phyloP scores from a whole-genome alignment of 2,888 invertebrate species.

The Panzeria rudis region DNA sequence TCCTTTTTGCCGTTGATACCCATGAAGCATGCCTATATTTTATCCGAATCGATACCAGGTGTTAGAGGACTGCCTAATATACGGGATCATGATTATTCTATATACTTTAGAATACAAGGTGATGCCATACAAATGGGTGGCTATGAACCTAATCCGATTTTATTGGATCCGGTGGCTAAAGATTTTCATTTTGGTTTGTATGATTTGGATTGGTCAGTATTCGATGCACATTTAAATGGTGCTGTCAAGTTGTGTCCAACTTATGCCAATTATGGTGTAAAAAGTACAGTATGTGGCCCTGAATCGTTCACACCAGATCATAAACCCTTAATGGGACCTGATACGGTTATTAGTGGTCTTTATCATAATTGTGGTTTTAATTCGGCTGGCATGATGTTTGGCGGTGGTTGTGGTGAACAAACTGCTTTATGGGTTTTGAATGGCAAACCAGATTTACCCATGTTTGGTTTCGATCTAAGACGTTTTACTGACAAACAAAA shows the following conservation, averaged over 20 bases:
- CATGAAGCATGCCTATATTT: slow-evolving; percentile 95
- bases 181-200: slow-evolving; percentile 93
- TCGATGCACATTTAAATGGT: slow-evolving; percentile 89
- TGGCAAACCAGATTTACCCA: slow-evolving; percentile 92
- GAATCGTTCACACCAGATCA: slow-evolving; percentile 97
- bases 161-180: slow-evolving; percentile 90
- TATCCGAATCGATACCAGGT: slow-evolving; percentile 91
- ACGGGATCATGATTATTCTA: slow-evolving; percentile 92
- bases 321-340: slow-evolving; percentile 93
- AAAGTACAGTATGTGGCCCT: slow-evolving; percentile 94
- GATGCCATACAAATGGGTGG: slow-evolving; percentile 93
- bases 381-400: slow-evolving; percentile 96
- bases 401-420: slow-evolving; percentile 93
- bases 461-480: slow-evolving; percentile 94
- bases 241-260: slow-evolving; percentile 90
- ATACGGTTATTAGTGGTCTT: slow-evolving; percentile 87
- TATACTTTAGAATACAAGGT: slow-evolving; percentile 93
- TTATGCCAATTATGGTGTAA: slow-evolving; percentile 90
- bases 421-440: slow-evolving; percentile 93
- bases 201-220: slow-evolving; percentile 94
- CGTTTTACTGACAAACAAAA: slow-evolving; percentile 91
- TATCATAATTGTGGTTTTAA: slow-evolving; percentile 95
- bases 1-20: slow-evolving; percentile 90
- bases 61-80: slow-evolving; percentile 91
- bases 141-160: slow-evolving; percentile 93